Evolutionary conservation across 2,113 vertebrate species (phyloP).

Genomic region (Rhineura floridana): DNA sequence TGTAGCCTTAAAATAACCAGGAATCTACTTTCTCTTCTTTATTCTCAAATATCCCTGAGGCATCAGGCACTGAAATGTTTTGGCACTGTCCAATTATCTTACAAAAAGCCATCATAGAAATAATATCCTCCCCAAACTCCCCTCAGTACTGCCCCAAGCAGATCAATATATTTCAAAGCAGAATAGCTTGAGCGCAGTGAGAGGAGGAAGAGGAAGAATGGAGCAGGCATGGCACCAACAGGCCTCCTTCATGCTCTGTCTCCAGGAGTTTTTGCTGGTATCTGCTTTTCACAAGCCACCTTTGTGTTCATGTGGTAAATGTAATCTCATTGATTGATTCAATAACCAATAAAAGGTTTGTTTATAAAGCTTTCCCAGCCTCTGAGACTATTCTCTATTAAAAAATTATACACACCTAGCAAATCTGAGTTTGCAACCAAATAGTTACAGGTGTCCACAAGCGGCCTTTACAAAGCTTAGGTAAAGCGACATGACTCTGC

Average conservation of each 20-base stretch:
- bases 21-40: conserved; percentile 54
- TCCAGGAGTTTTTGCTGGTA: conserved; percentile 49
- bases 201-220: neutral
- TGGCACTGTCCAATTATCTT: conserved; percentile 57
- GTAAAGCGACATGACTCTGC: fast-evolving
- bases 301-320: conserved; percentile 62
- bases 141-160: conserved; percentile 28
- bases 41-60: conserved; percentile 57
- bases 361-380: conserved; percentile 43
- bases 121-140: conserved; percentile 39
- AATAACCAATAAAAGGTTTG: conserved; percentile 30
- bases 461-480: fast-evolving
- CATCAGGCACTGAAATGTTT: conserved; percentile 58
- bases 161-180: conserved; percentile 26
- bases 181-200: conserved; percentile 37
- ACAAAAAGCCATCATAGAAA: conserved; percentile 57
- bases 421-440: neutral
- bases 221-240: conserved; percentile 32
- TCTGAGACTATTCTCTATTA: neutral
- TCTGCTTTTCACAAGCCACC: conserved; percentile 51
- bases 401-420: conserved; percentile 19
- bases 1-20: conserved; percentile 64
- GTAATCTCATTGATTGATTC: conserved; percentile 67
- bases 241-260: conserved; percentile 50
- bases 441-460: fast-evolving